These are phyloP conservation scores for Ailurus styani DNA, from an alignment of 2,113 vertebrate genomes.

Conservation along the genomic window DNA sequence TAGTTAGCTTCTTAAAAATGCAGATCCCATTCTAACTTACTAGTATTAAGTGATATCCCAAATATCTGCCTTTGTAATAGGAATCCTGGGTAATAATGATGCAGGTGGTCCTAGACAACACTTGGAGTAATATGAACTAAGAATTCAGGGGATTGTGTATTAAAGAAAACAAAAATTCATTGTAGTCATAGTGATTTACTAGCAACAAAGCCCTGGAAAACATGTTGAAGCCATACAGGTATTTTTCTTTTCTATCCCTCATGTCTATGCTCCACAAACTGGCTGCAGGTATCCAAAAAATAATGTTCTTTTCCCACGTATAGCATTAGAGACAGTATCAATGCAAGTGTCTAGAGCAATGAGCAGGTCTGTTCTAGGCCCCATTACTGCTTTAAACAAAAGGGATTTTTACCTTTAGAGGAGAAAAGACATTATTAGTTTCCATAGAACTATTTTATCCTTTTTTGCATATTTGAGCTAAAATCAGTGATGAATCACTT, in stretches of 20 bases:
- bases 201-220: background rate
- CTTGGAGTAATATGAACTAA: background rate
- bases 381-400: background rate
- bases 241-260: background rate
- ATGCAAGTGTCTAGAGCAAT: background rate
- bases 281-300: background rate
- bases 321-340: background rate
- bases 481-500: background rate
- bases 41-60: background rate
- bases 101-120: background rate
- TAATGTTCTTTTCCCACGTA: rapidly evolving
- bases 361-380: background rate
- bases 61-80: background rate
- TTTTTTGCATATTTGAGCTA: background rate
- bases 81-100: background rate
- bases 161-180: background rate
- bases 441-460: background rate
- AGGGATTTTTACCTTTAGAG: background rate
- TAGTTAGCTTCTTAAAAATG: background rate
- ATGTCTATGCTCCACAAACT: background rate
- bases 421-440: background rate
- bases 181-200: background rate
- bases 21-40: background rate
- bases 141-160: background rate
- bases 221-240: background rate